Conservation (phyloP, 2,888 invertebrate species). For the Orthosia incerta region DNA sequence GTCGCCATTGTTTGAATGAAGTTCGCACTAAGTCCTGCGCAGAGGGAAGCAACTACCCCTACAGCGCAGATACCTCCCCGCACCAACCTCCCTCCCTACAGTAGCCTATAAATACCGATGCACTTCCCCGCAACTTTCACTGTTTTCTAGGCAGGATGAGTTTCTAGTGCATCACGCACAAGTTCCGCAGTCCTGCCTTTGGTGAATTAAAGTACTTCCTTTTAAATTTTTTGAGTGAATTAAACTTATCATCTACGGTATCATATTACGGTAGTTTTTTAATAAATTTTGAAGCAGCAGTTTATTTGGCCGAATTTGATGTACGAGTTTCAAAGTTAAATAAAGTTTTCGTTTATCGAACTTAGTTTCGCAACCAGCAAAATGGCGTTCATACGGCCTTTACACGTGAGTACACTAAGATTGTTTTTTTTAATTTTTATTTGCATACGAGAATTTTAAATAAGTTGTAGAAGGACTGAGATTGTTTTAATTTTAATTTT, state of each 20-base stretch:
- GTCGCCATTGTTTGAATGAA: slow-evolving; percentile 72
- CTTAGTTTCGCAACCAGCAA: slow-evolving; percentile 13
- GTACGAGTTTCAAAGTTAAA: slow-evolving; percentile 33
- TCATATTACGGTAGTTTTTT: too few species aligned
- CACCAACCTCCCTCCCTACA: slow-evolving; percentile 64
- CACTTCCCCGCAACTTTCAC: slow-evolving; percentile 21
- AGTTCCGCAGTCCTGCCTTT: slow-evolving; percentile 11
- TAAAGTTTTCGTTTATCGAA: slow-evolving; percentile 24
- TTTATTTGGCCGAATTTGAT: slow-evolving; percentile 1
- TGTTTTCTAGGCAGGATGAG: slow-evolving; percentile 14
- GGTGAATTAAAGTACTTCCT: slow-evolving; percentile 3
- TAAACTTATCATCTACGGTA: too few species aligned
- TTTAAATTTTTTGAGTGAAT: slow-evolving; percentile 4
- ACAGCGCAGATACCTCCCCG: slow-evolving; percentile 72
- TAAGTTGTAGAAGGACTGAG: neutral
- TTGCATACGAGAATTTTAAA: neutral
- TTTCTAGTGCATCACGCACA: slow-evolving; percentile 6
- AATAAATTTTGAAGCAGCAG: neutral
- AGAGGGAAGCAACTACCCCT: slow-evolving; percentile 54
- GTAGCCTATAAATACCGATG: slow-evolving; percentile 65
- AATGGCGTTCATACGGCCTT: neutral
- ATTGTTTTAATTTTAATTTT: neutral
- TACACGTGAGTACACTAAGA: slow-evolving; percentile 31
- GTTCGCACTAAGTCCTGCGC: slow-evolving; percentile 74
- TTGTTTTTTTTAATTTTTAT: slow-evolving; percentile 25